Base-by-base conservation (phyloP, 2,113 vertebrate species). In the Aegypius monachus region DNA sequence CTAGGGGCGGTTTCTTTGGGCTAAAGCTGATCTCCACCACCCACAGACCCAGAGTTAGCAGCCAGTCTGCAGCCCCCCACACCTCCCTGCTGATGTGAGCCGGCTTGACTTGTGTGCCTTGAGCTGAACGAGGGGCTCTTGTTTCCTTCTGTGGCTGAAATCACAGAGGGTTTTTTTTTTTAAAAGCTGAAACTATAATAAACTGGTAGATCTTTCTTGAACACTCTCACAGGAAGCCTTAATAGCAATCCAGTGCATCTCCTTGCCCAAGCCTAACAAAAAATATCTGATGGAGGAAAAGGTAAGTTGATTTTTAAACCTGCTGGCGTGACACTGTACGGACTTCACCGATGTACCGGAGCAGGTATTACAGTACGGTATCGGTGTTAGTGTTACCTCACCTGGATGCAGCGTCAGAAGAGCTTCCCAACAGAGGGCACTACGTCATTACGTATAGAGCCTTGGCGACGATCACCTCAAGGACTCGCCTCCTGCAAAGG, bases 351-450 rank as follows among this genome's bases (percentile, higher is more conserved):
- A 13, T 10, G 27, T 0, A 59, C 25, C 63, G 34, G 23, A 79
- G 8, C 56, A n/a, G 0, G 3, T 20, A 6, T 18, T 26, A 38
- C 7, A 32, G 32, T 32, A 12, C 3, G 11, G n/a, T 31, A n/a
- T 65, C 40, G 56, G 66, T 59, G 58, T 45, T 16, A 31, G 2
- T 4, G 13, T 25, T 56, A 16, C 23, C 59, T 78, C 59, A 42
- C 29, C 42, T 45, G 83, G 45, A 87, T 36, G 22, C 10, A 26
- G 27, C 4, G 0, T 7, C 55, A 45, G 78, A 90, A 15, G 32
- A 79, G 61, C 73, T 89, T 87, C 65, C 96, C 95, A 72, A 82
- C 36, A 95, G 91, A 14, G 89, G 94, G 89, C 86, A 96, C 89
- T 59, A 21, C 2, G 6, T 70, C 7, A 83, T 66, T 71, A 74